These are phyloP conservation scores for Caenorhabditis sinica DNA, from an alignment of 2,888 invertebrate species.

Conservation along the genomic window DNA sequence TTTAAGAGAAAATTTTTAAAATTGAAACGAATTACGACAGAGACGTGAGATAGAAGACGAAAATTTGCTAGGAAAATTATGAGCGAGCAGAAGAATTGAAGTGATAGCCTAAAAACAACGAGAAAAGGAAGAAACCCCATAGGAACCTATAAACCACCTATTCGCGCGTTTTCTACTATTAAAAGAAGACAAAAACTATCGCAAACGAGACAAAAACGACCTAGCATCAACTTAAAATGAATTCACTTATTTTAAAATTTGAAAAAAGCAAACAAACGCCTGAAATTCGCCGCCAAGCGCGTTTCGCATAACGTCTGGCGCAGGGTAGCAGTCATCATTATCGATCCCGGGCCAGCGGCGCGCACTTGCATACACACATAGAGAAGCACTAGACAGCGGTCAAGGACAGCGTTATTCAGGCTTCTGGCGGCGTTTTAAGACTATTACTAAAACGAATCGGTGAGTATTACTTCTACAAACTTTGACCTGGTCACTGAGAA, in stretches of 20 bases:
- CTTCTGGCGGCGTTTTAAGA: too few species aligned
- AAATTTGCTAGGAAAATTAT: too few species aligned
- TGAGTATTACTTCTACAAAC: too few species aligned
- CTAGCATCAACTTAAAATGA: neutral
- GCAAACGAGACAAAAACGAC: neutral
- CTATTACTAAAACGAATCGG: too few species aligned
- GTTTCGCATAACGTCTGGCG: slow-evolving; percentile 1
- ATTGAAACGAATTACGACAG: neutral
- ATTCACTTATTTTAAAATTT: neutral
- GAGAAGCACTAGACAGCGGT: neutral
- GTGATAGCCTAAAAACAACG: too few species aligned
- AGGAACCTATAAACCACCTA: too few species aligned
- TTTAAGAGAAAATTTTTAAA: neutral
- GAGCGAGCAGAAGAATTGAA: too few species aligned
- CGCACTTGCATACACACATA: slow-evolving; percentile 27
- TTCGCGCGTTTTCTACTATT: neutral
- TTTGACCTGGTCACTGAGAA: too few species aligned
- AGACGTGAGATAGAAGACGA: neutral
- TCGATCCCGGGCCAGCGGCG: slow-evolving; percentile 39
- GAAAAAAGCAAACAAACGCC: neutral
- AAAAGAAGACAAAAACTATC: neutral
- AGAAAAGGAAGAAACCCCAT: too few species aligned
- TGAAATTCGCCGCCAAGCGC: neutral
- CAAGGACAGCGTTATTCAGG: neutral
- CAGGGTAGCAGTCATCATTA: slow-evolving; percentile 42